Base-by-base conservation (phyloP, 2,888 invertebrate genomes). In the Hemaris fuciformis region DNA sequence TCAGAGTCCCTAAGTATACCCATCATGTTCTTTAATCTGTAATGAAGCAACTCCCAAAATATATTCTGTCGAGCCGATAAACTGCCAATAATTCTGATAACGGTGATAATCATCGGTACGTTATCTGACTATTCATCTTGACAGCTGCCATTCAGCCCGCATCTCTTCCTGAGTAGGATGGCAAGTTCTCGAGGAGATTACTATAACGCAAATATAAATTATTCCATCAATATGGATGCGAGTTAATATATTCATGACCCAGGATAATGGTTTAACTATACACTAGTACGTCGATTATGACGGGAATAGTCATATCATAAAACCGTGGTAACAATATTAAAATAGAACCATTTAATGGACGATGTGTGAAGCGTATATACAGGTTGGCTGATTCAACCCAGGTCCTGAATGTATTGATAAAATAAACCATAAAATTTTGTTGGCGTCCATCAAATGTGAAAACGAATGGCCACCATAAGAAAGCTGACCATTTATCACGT, bases 401-500 rank as follows among this genome's bases (percentile, higher is more conserved):
- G 25, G n/a, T 20, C 10, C 41, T 18, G 8, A 59, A 43, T 57
- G 3, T 41, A 43, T 7, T 42, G 38, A 57, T 41, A 23, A 45
- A 25, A 56, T 38, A 20, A 46, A 42, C 25, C 38, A 15, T 20
- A 27, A 31, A 58, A 3, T 38, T 1, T 58, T 57, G 53, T 59
- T 27, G 31, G 15, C 25, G 13, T 27, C 61, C 31, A 76, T 83
- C 79, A 82, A 80, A 83, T 79, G 70, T 71, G 72, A 70, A 73
- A 79, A 81, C 74, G 77, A 79, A 81, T 81, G 79, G 80, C 66
- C 72, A 80, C 75, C 74, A 74, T 77, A 79, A 81, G 82, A 75
- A 79, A 75, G 73, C 77, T 77, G 76, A 75, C 76, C 85, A 86
- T 87, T 86, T 82, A 87, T 87, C 86, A 86, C 79, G 76, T 83